These are phyloP conservation scores for Lumbricus terrestris DNA, from an alignment of 2,888 invertebrate genomes.

Conservation along the genomic window DNA sequence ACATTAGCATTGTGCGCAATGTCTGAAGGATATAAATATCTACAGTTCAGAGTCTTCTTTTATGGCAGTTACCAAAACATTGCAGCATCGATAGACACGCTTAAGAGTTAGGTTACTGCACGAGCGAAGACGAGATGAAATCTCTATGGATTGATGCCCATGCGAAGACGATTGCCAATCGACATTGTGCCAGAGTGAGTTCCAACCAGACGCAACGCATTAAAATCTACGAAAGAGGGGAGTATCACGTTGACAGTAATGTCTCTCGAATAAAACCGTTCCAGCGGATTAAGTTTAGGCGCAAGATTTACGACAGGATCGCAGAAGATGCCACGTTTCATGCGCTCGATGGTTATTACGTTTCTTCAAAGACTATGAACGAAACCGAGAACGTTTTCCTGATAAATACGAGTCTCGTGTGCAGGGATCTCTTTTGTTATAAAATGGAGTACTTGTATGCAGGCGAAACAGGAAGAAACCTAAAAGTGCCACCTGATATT, in stretches of 20 bases:
- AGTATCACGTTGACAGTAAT: neutral
- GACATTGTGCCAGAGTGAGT: neutral
- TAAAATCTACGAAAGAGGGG: neutral
- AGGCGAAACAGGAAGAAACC: neutral
- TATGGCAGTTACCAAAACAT: neutral
- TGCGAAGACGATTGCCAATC: neutral
- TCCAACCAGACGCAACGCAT: neutral
- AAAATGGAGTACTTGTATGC: neutral
- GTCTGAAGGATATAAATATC: neutral
- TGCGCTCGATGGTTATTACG: neutral
- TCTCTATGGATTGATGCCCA: neutral
- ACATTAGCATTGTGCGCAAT: neutral
- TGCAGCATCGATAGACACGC: neutral
- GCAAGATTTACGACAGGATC: neutral
- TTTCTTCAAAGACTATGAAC: neutral
- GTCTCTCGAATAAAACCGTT: neutral
- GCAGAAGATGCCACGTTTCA: neutral
- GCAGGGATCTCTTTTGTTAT: neutral
- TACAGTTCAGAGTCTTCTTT: neutral
- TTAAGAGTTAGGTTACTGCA: neutral
- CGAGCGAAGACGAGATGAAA: neutral
- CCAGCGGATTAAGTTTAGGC: neutral
- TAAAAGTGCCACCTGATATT: neutral
- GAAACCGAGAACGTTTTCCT: neutral
- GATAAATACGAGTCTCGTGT: neutral